Percentiles rank a stretch among this genome's conserved stretches.
phyloP scores from a whole-genome alignment of 2,113 vertebrate genomes.

The Spea bombifrons region DNA sequence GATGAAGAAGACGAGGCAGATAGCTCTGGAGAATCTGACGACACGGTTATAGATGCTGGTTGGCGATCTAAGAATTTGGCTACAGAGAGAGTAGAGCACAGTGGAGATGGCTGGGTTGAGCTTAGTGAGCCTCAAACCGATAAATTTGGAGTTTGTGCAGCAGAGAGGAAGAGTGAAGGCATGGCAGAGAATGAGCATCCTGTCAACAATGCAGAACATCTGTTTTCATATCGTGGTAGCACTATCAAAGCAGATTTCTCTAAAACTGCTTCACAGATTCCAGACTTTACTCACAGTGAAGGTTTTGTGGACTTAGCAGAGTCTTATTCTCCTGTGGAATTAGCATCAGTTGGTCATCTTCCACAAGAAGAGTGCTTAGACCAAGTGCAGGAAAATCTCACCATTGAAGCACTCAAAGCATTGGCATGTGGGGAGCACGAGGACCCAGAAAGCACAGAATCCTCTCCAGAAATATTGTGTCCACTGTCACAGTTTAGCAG shows the following conservation, averaged over 20 bases:
- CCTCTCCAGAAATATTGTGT: slow-evolving; percentile 31
- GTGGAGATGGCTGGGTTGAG: slow-evolving; percentile 34
- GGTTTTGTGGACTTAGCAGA: slow-evolving; percentile 75
- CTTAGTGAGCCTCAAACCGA: background rate
- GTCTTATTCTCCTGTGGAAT: slow-evolving; percentile 55
- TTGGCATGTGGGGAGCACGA: slow-evolving; percentile 51
- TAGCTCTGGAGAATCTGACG: slow-evolving; percentile 86
- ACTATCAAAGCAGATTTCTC: background rate
- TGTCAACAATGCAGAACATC: background rate
- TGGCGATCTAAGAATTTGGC: slow-evolving; percentile 22
- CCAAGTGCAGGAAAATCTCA: slow-evolving; percentile 76
- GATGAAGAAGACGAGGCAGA: slow-evolving; percentile 67
- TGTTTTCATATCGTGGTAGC: background rate
- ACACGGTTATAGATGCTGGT: slow-evolving; percentile 77
- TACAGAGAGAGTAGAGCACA: background rate
- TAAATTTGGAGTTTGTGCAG: background rate
- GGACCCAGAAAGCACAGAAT: slow-evolving; percentile 9
- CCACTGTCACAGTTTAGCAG: background rate
- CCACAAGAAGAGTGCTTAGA: slow-evolving; percentile 57
- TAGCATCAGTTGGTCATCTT: slow-evolving; percentile 57
- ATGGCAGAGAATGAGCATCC: background rate
- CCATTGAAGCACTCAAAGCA: slow-evolving; percentile 77
- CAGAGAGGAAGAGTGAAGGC: background rate
- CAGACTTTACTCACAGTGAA: slow-evolving; percentile 58
- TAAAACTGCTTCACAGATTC: slow-evolving; percentile 25